Evolutionary conservation across 2,888 invertebrate species (phyloP), one percentile per base, ranked within the genome.

Genomic region (Hydriomena furcata): DNA sequence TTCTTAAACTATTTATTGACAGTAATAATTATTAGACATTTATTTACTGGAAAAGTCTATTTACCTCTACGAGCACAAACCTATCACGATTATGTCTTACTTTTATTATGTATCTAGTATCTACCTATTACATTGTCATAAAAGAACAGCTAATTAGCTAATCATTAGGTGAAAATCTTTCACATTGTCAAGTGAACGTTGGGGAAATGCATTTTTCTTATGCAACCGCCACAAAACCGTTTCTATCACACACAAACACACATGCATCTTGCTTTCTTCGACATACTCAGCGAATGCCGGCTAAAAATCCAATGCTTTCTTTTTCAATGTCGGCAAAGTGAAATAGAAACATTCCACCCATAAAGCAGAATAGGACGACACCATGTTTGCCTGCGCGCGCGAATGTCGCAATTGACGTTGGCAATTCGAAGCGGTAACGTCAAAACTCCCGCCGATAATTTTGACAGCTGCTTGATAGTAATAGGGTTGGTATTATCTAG

Each of bases 231-330:
- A 80, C 77, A 78, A 79, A 84, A 78, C 68, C 72, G 81, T 88
- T 89, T 88, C 88, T 87, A 86, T 84, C 84, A 87, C 87, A 84
- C 82, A 84, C n/a, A n/a, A n/a, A n/a, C n/a, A 86, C 81, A 84
- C 82, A 84, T 81, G 80, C 76, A 79, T 82, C 84, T 86, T 88
- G 89, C 89, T 89, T 90, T 90, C 89, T 86, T 89, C 84, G 84
- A 76, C 89, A 88, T 84, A 89, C 86, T 86, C 78, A 70, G 80
- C 76, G n/a, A 82, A 84, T 85, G 83, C 65, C 73, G 73, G 67
- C 59, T 72, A 80, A 87, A 82, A 84, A 87, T 79, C 71, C 68
- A 70, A 76, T 88, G 89, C 89, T 89, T 89, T 90, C 89, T 90
- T 89, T 89, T 88, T 90, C 89, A 85, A 87, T 87, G 88, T 83